phyloP scores from a whole-genome alignment of 2,113 vertebrate genomes.

The Tragelaphus strepsiceros region DNA sequence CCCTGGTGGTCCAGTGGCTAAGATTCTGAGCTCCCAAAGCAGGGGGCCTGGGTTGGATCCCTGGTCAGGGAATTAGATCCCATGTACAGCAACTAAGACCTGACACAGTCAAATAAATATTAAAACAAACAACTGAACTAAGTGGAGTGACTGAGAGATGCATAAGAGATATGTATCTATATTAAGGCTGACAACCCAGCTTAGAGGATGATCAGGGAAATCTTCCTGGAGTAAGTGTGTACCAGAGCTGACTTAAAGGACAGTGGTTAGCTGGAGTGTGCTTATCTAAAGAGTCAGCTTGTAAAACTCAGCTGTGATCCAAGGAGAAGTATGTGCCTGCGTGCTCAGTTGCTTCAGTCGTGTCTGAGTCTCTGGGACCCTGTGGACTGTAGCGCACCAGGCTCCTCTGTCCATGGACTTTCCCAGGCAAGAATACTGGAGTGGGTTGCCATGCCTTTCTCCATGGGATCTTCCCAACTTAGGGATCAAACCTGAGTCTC shows the following conservation, averaged over 20 bases:
- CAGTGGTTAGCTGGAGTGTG: neutral
- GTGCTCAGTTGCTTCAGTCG: neutral
- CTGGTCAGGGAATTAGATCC: neutral
- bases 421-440: neutral
- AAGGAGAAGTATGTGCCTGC: neutral
- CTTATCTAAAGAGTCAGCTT: neutral
- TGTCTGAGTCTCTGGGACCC: neutral
- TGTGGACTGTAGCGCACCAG: neutral
- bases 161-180: neutral
- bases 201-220: neutral
- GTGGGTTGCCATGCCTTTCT: neutral
- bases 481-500: neutral
- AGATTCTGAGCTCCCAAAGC: neutral
- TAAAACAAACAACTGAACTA: neutral
- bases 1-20: neutral
- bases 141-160: neutral
- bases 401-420: neutral
- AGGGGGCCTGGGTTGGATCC: neutral
- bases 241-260: neutral
- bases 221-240: neutral
- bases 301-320: neutral
- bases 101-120: neutral
- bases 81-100: neutral
- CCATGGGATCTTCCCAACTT: neutral
- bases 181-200: neutral